These are phyloP conservation scores for Psophia crepitans DNA, from an alignment of 2,113 vertebrate genomes.

Conservation along the genomic window DNA sequence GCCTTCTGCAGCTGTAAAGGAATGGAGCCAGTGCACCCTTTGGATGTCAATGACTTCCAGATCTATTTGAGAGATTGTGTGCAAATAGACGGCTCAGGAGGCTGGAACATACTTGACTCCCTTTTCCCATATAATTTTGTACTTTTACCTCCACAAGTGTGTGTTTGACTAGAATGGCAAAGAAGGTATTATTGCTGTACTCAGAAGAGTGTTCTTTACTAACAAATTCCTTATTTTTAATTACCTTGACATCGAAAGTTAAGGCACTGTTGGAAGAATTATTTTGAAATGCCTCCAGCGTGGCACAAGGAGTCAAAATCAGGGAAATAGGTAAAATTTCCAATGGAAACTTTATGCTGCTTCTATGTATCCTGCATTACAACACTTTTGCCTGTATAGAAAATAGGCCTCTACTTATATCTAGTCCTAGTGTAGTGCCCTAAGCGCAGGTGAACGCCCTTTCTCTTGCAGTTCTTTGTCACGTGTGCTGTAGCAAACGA, in stretches of 20 bases:
- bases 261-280: not conserved
- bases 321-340: not conserved
- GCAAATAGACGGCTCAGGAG: not conserved
- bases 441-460: not conserved
- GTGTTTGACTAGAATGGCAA: not conserved
- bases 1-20: conserved; percentile 30
- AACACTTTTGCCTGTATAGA: not conserved
- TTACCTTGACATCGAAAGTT: not conserved
- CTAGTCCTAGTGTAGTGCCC: not conserved
- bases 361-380: not conserved
- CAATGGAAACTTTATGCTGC: not conserved
- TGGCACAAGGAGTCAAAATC: not conserved
- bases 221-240: not conserved
- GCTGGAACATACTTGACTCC: not conserved
- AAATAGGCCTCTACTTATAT: not conserved
- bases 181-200: not conserved
- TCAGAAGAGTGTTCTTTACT: not conserved
- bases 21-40: conserved; percentile 17
- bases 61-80: not conserved
- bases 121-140: not conserved
- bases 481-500: not conserved
- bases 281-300: not conserved
- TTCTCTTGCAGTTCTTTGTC: not conserved
- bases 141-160: not conserved
- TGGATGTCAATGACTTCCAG: not conserved